Conservation (phyloP, 2,797 vertebrate species). For the Phaenicophaeus curvirostris region DNA sequence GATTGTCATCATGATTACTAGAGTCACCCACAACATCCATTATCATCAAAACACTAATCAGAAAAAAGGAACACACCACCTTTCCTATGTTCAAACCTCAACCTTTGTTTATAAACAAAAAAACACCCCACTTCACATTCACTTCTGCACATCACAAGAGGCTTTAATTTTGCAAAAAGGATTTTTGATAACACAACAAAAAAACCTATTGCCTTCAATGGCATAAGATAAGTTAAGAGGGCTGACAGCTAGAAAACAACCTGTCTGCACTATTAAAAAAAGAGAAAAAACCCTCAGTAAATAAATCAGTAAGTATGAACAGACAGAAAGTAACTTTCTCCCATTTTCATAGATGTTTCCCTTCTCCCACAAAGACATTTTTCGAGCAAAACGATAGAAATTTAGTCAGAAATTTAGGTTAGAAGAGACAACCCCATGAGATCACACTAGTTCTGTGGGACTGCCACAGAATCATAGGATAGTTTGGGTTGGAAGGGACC, state of each 20-base stretch:
- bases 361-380: neutral
- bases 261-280: neutral
- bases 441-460: neutral
- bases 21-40: neutral
- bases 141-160: neutral
- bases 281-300: neutral
- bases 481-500: no score
- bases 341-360: neutral
- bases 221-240: neutral
- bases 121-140: neutral
- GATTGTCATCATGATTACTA: neutral
- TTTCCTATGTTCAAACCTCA: neutral
- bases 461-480: neutral
- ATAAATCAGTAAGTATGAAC: neutral
- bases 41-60: neutral
- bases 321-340: neutral
- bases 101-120: neutral
- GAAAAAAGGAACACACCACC: neutral
- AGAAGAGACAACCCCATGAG: neutral
- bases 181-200: neutral
- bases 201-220: neutral
- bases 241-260: neutral
- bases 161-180: neutral
- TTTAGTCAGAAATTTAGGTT: neutral
- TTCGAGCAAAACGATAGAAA: neutral